A percentile compares a stretch with the other conserved stretches of the same genome.
Evolutionary conservation across 2,888 invertebrate species (phyloP).

Genomic region (Baronia brevicornis): DNA sequence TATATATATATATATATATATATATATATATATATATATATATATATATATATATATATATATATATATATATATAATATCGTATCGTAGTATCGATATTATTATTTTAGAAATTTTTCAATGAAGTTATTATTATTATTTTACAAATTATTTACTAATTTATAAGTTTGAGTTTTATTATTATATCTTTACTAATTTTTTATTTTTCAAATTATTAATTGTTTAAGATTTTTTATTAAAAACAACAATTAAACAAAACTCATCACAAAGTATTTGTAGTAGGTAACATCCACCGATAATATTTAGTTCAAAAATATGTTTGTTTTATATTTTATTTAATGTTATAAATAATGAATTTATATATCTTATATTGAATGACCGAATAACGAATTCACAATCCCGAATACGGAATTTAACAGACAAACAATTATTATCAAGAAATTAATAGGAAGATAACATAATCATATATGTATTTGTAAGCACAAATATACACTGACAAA

Average conservation of each 20-base stretch:
- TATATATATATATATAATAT: too few relatives aligned
- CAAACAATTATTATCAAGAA: constrained; percentile 2
- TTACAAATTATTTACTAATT: constrained; percentile 7
- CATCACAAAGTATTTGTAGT: constrained; percentile 8
- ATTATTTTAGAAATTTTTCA: constrained; percentile 5
- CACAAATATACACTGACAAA: background rate
- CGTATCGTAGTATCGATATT: too few relatives aligned
- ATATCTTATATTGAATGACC: background rate
- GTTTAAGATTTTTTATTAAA: background rate
- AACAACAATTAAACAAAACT: too few relatives aligned
- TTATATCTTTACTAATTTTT: background rate
- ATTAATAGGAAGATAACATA: background rate
- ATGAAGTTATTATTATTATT: constrained; percentile 5
- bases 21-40: too few relatives aligned
- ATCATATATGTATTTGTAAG: too few relatives aligned
- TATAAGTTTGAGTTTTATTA: too few relatives aligned
- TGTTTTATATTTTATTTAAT: constrained; percentile 11
- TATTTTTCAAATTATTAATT: background rate
- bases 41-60: too few relatives aligned
- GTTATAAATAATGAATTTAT: constrained; percentile 3
- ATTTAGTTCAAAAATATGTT: constrained; percentile 11
- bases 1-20: too few relatives aligned
- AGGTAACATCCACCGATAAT: constrained; percentile 14
- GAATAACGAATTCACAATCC: background rate
- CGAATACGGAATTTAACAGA: background rate